phyloP scores from a whole-genome alignment of 2,113 vertebrate species.

The Limanda limanda region DNA sequence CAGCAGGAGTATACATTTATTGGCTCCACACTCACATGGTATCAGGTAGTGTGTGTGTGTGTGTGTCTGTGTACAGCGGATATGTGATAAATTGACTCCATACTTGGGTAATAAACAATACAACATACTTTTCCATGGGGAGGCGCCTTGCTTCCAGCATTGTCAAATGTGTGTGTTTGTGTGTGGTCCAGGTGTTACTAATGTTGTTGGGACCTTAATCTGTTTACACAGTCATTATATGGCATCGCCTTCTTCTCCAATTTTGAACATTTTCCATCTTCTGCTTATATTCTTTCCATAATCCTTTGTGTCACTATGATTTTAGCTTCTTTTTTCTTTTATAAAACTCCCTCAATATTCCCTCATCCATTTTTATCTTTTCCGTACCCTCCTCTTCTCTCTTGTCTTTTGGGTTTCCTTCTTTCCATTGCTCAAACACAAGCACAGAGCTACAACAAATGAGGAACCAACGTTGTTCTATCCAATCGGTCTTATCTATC shows the following conservation, averaged over 20 bases:
- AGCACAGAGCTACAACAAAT: neutral
- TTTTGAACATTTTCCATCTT: too few relatives aligned
- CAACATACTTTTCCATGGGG: slow-evolving; percentile 53
- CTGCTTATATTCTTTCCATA: neutral
- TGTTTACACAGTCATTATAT: neutral
- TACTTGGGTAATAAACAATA: slow-evolving; percentile 61
- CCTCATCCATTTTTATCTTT: neutral
- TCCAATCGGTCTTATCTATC: neutral
- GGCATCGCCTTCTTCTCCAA: too few relatives aligned
- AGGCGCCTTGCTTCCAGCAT: slow-evolving; percentile 25
- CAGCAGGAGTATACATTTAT: slow-evolving; percentile 50
- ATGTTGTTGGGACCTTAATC: neutral
- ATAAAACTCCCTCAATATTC: neutral
- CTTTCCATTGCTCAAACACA: neutral
- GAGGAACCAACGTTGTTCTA: neutral
- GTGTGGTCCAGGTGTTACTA: neutral
- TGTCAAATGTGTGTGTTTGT: slow-evolving; percentile 36
- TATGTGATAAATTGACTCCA: slow-evolving; percentile 58
- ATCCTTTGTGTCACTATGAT: neutral
- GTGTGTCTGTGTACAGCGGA: slow-evolving; percentile 1
- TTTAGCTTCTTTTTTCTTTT: neutral
- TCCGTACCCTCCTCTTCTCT: neutral
- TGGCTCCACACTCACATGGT: slow-evolving; percentile 27
- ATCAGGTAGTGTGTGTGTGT: slow-evolving; percentile 21
- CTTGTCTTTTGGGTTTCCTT: neutral